Conservation (phyloP, 2,113 vertebrate species). For the Garra rufa region DNA sequence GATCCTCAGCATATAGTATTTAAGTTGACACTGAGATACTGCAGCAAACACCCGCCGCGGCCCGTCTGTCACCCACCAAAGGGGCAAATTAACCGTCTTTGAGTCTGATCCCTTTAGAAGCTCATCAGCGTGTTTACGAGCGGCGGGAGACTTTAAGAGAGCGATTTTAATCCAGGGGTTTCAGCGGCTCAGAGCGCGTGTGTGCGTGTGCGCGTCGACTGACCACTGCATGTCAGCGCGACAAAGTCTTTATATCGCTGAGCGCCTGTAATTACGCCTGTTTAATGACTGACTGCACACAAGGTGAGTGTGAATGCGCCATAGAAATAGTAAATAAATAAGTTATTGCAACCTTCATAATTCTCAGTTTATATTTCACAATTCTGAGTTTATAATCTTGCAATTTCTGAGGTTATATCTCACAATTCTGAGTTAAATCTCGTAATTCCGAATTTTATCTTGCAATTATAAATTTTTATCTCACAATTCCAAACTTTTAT, state of each 20-base stretch:
- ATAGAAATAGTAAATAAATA: no score
- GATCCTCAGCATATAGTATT: slow-evolving; percentile 61
- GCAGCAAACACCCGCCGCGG: slow-evolving; percentile 32
- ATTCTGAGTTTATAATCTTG: no score
- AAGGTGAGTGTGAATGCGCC: background rate
- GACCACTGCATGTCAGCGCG: slow-evolving; percentile 16
- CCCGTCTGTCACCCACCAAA: slow-evolving; percentile 62
- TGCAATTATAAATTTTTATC: no score
- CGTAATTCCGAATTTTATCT: no score
- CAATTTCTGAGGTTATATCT: no score
- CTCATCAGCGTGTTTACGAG: slow-evolving; percentile 71
- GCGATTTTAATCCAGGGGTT: slow-evolving; percentile 63
- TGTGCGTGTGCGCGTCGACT: background rate
- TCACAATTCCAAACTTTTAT: no score
- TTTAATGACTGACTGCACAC: background rate
- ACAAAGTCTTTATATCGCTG: background rate
- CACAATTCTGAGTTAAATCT: no score
- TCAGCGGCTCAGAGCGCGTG: slow-evolving; percentile 31
- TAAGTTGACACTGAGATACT: slow-evolving; percentile 64
- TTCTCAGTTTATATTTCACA: no score
- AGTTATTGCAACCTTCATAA: no score
- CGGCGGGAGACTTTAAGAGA: slow-evolving; percentile 48
- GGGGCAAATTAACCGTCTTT: slow-evolving; percentile 71
- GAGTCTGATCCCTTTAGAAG: slow-evolving; percentile 66
- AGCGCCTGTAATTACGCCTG: background rate